Base-by-base conservation (phyloP, 2,797 vertebrate genomes). In the Lepus oiostolus region DNA sequence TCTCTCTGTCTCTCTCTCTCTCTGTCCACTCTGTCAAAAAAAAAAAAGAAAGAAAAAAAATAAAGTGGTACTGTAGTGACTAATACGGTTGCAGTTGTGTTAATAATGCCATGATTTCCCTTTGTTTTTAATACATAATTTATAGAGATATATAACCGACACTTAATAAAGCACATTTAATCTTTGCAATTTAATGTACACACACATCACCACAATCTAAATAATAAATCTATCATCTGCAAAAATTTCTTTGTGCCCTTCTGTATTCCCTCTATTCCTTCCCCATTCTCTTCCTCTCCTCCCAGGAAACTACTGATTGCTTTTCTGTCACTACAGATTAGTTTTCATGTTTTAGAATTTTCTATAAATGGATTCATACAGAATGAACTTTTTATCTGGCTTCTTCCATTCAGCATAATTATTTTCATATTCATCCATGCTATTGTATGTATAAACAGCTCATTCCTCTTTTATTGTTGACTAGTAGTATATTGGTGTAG, bases 321-420 rank as follows among this genome's bases (percentile, higher is more conserved):
- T 11, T 89, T 95, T 71, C 42, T 67, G n/a, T 80, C 28, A 77
- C 9, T 87, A 60, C 22, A 38, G 22, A 70, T 82, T 76, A 32
- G 4, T 80, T 85, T 70, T 17, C 52, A 91, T 81, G 77, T 77
- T 83, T 50, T 67, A 72, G 80, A 80, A 63, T 93, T 91, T 67
- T 90, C 17, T 82, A 35, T 70, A 72, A 87, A 38, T 77, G 7
- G 26, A 50, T 87, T 83, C 26, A 50, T 86, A 72, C 14, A 60
- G 8, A 90, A 52, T 91, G n/a, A 79, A 83, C n/a, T 58, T 32
- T 88, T 63, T 76, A 70, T 70, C 75, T 89, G 70, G 4, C 35
- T 82, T 75, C n/a, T 81, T 90, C 35, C 38, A 63, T 21, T 90
- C 77, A 83, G 30, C 63, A 83, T 65, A 72, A 67, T 65, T 81